These are phyloP conservation scores for Gambusia holbrooki DNA, from an alignment of 2,113 vertebrate genomes.

Conservation along the genomic window DNA sequence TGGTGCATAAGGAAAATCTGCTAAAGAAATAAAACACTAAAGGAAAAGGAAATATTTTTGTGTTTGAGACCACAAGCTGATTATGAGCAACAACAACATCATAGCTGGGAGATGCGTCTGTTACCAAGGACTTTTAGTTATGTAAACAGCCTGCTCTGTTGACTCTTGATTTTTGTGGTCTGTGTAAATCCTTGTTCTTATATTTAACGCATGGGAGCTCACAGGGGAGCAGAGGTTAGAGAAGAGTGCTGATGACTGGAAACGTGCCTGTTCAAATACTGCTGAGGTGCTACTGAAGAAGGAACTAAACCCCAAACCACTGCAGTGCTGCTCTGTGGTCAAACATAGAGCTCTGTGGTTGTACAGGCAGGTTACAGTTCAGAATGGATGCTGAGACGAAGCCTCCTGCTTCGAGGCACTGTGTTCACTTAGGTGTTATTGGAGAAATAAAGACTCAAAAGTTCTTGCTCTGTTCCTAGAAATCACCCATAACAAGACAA, in stretches of 20 bases:
- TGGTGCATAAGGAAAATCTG: slow-evolving; percentile 9
- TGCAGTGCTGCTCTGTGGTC: slow-evolving; percentile 20
- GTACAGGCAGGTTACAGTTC: slow-evolving; percentile 16
- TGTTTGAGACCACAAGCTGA: slow-evolving; percentile 22
- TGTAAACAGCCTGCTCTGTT: slow-evolving; percentile 40
- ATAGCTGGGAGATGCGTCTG: slow-evolving; percentile 23
- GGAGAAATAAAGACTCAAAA: too few relatives aligned
- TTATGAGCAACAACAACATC: slow-evolving; percentile 8
- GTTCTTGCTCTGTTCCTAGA: too few relatives aligned
- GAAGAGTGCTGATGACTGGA: slow-evolving; percentile 45
- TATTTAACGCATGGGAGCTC: slow-evolving; percentile 39
- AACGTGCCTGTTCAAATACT: slow-evolving; percentile 46
- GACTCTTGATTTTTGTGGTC: slow-evolving; percentile 39
- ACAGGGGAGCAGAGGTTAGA: slow-evolving; percentile 23
- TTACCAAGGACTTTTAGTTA: slow-evolving; percentile 39
- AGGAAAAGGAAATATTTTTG: neutral
- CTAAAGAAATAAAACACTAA: neutral
- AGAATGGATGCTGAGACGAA: slow-evolving; percentile 19
- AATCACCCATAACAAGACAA: too few relatives aligned
- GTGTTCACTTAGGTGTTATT: too few relatives aligned
- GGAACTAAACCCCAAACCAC: slow-evolving; percentile 32
- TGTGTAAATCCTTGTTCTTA: slow-evolving; percentile 49
- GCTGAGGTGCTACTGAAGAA: slow-evolving; percentile 40
- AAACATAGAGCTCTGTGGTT: slow-evolving; percentile 28
- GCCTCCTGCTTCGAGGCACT: neutral